These are phyloP conservation scores for Lethenteron reissneri DNA, from an alignment of 2,113 vertebrate species.

Conservation along the genomic window DNA sequence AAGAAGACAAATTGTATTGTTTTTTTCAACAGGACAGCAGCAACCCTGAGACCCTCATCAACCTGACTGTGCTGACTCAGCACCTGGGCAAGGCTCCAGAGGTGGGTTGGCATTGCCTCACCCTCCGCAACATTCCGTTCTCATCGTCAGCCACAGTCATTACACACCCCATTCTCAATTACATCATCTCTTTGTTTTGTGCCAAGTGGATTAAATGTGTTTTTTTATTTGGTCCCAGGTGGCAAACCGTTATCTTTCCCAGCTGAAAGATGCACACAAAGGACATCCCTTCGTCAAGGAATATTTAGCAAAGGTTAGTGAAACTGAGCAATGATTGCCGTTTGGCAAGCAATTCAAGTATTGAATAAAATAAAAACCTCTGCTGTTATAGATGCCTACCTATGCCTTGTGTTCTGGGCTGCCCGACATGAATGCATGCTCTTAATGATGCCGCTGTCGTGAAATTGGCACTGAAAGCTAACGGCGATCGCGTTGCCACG, in stretches of 20 bases:
- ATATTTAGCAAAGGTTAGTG: conserved; percentile 58
- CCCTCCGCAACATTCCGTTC: neutral
- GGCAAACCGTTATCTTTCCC: conserved; percentile 74
- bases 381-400: neutral
- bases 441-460: neutral
- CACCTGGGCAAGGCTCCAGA: conserved; percentile 73
- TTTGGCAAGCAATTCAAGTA: neutral
- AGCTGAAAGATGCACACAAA: conserved; percentile 69
- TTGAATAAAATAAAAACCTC: neutral
- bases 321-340: neutral
- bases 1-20: neutral
- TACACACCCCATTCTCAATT: neutral
- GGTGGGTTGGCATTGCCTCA: conserved; percentile 33
- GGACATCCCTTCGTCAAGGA: conserved; percentile 71
- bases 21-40: conserved; percentile 44
- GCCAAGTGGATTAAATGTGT: neutral
- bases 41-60: conserved; percentile 78
- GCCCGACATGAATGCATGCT: neutral
- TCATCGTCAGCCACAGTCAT: neutral
- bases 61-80: conserved; percentile 66
- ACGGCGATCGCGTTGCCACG: too few species aligned
- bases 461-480: neutral
- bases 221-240: conserved; percentile 30
- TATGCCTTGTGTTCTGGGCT: neutral
- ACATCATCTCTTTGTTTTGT: neutral